Base-by-base conservation (phyloP, 2,797 vertebrate species). In the Malurus leucopterus region DNA sequence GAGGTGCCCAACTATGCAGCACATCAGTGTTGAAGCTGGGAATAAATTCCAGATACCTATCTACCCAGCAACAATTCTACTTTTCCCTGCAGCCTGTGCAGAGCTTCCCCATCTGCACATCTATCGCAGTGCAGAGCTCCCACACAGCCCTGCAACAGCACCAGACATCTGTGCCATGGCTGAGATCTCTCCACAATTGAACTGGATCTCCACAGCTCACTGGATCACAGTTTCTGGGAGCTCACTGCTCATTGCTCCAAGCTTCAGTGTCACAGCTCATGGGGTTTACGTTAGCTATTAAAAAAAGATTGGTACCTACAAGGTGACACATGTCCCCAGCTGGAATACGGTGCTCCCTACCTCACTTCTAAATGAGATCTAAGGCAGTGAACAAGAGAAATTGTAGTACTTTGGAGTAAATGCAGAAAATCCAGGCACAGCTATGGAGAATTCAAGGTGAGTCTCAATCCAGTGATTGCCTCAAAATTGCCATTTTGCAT, bases 91-190 rank as follows among this genome's bases (percentile, higher is more conserved):
- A 64, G n/a, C 36, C 36, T 50, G 41, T 59, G 41, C 54, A 53
- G 10, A 67, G 40, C 54, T 71, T 47, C 67, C 61, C 13, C 14
- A 55, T 38, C 46, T 74, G 50, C 71, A 36, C 41, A 59, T 21
- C 8, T 8, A 16, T 29, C 47, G 6, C 34, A 15, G 32, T 5
- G 29, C 41, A 86, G 77, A 36, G 23, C 63, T 72, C 20, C 38
- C 29, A 63, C 59, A 30, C 17, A 36, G 68, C 63, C 51, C 17
- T 16, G 3, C 32, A 29, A 15, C 23, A 21, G n/a, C 50, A 10
- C 2, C 59, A 11, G 43, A 27, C 2, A 1, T 15, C 50, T n/a
- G 23, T 51, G 13, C 29, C 23, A 3, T 5, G 13, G 4, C 51
- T 19, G 32, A 59, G 32, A 17, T 32, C 46, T 55, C 32, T 30